Evolutionary conservation across 1,140 invertebrate genomes (phyloP), one percentile per base, ranked within the genome.

Genomic region (Ceratina australensis): DNA sequence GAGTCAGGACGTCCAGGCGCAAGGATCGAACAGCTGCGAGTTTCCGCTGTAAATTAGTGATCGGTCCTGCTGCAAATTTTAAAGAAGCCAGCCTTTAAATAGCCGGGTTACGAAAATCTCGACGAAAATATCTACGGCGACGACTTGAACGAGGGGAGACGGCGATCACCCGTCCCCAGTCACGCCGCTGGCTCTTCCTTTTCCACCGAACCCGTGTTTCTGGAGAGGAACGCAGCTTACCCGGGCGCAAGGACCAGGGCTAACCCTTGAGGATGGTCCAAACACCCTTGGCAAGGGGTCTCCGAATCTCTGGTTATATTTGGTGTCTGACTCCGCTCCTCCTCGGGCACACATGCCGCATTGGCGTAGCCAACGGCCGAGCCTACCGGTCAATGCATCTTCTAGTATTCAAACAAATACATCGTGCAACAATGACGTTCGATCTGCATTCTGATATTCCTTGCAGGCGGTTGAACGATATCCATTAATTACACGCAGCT

Each of bases 201-300:
- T n/a, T 20, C 49, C 69, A 16, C 33, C 12, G 24, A 24, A 5
- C 16, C 18, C 54, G 33, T 18, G 50, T 63, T 66, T 78, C 28
- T 47, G 66, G 71, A 75, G 75, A 75, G 74, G 24, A 28, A 59
- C 65, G 57, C 59, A n/a, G 42, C 20, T 54, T 60, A 26, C 8
- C 20, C 57, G 61, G 42, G 28, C 69, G 42, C 74, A 68, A 24
- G 73, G n/a, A 72, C 64, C 18, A 69, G 28, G 75, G 77, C 68
- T 82, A 89, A 88, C 86, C 87, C 84, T 87, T 87, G 81, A 82
- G 81, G 85, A 87, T 85, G 84, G 85, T 88, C 88, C 87, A 90
- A 89, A 88, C 89, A 91, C 90, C 90, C 90, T 91, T 90, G 85
- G 89, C 89, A 90, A 91, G 90, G 90, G 90, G 90, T 90, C 89